These are phyloP conservation scores for Pseudobourletiella spinata DNA, from an alignment of 1,140 invertebrate genomes.

Conservation along the genomic window DNA sequence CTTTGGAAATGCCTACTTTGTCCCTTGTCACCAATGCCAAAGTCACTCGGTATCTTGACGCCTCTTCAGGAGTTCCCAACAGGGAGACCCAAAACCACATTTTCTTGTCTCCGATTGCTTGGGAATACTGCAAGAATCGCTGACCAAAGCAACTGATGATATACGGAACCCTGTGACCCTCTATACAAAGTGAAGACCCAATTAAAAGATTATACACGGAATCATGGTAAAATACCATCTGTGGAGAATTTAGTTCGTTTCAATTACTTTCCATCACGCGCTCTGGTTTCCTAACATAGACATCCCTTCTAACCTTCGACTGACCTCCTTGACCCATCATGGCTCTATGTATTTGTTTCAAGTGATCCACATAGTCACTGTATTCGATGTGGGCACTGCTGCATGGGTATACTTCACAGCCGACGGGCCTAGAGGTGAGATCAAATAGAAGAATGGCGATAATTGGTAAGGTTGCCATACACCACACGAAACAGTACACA, in stretches of 20 bases:
- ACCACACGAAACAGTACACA: not conserved
- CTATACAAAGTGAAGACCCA: not conserved
- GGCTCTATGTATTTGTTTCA: not conserved
- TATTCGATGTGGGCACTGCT: not conserved
- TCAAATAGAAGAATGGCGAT: not conserved
- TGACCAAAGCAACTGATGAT: not conserved
- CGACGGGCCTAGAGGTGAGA: not conserved
- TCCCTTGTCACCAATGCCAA: not conserved
- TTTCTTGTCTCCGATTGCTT: not conserved
- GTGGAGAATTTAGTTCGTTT: no score
- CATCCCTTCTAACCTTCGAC: not conserved
- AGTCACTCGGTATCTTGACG: not conserved
- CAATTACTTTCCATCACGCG: no score
- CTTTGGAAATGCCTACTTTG: not conserved
- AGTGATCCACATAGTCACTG: not conserved
- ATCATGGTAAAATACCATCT: no score
- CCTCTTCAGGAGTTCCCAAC: constrained; percentile 1
- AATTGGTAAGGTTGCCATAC: not conserved
- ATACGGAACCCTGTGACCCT: not conserved
- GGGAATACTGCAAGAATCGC: not conserved
- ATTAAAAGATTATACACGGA: not conserved
- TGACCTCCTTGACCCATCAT: not conserved
- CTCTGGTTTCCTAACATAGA: not conserved
- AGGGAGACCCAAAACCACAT: constrained; percentile 6
- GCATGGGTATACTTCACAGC: not conserved